Evolutionary conservation across 1,140 invertebrate species (phyloP), one percentile per base, ranked within the genome.

Genomic region (Caenorhabditis tropicalis): DNA sequence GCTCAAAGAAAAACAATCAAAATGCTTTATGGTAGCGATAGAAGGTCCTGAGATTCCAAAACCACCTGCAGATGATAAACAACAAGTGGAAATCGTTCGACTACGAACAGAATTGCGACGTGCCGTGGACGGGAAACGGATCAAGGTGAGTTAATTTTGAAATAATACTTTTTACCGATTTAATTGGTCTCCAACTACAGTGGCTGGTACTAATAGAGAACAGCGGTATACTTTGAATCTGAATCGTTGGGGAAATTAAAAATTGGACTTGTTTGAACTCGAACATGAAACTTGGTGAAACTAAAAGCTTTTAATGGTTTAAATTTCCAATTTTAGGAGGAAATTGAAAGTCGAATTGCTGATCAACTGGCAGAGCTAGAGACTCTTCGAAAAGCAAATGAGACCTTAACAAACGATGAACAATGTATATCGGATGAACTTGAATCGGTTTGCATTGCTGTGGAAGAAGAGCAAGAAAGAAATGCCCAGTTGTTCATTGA

Each of bases 391-490:
- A 79, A 82, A 24, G 86, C 91, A 36, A 74, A 87, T 33, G 83
- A 84, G 24, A 19, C 16, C 2, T 27, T 79, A 29, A 84, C 39
- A 12, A 48, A 56, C 19, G 79, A 39, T 21, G 83, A 84, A n/a
- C 21, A 84, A 46, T 21, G 36, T 10, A 21, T 84, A 94, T 98
- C 98, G 0, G 99, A 98, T 91, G 98, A 99, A 21, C 46, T 46
- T 92, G 98, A 99, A 90, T 98, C 98, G 0, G 98, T 97, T 0
- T 97, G 97, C 0, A 96, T 98, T 92, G 97, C 98, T 0, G 98
- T 98, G 91, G 97, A 99, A 92, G 97, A 99, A 90, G 98, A 99
- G 96, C 97, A 99, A 92, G 97, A 99, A 90, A 96, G 99, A 92
- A 99, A 99, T 92, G 96, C 96, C 0, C 92, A 97, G 36, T 93